Evolutionary conservation across 2,797 vertebrate species (phyloP).

Genomic region (Eidolon dupreanum): DNA sequence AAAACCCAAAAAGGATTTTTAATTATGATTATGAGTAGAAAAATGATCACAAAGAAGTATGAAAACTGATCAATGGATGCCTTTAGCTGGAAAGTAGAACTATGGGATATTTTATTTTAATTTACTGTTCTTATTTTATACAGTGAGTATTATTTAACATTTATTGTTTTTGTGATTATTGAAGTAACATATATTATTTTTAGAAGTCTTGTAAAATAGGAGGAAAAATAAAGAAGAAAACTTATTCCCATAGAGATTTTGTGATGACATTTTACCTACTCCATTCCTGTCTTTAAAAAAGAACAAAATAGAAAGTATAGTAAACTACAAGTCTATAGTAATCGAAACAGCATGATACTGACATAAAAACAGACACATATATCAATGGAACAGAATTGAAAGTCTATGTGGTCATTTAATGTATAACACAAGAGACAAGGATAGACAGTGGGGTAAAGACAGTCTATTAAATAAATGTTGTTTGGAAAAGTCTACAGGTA

Average conservation of each 20-base stretch:
- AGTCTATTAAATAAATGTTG: too few relatives aligned
- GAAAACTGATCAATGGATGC: background rate
- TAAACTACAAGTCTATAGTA: too few relatives aligned
- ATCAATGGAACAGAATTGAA: too few relatives aligned
- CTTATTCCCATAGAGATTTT: background rate
- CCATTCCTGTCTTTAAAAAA: background rate
- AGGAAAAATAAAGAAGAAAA: background rate
- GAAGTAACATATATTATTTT: background rate
- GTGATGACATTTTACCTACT: background rate
- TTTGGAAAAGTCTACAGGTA: too few relatives aligned
- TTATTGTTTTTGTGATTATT: background rate
- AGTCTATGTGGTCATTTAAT: too few relatives aligned
- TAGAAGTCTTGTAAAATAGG: background rate
- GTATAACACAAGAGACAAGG: too few relatives aligned
- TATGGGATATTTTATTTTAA: background rate
- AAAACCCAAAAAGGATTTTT: background rate
- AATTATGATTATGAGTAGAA: constrained; percentile 13
- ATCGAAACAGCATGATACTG: too few relatives aligned
- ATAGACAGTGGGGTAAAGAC: too few relatives aligned
- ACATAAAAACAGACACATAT: too few relatives aligned
- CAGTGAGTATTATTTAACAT: background rate
- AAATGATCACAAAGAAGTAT: background rate
- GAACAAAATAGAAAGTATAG: too few relatives aligned
- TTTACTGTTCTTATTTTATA: background rate
- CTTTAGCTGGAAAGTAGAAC: background rate